Base-by-base conservation (phyloP, 2,888 invertebrate species). In the Andrena bucephala region DNA sequence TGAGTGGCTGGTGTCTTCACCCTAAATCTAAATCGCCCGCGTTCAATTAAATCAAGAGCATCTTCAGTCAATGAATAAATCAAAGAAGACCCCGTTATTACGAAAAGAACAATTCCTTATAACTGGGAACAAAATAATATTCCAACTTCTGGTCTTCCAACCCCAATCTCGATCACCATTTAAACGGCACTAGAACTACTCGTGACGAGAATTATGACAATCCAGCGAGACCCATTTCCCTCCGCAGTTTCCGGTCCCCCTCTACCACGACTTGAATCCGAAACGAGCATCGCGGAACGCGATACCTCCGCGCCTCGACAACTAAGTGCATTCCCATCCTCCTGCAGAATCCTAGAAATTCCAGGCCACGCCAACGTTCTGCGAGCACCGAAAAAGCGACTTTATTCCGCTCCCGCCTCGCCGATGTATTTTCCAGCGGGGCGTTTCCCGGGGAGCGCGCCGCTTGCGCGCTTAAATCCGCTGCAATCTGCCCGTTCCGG, bases 281-380 rank as follows among this genome's bases (percentile, higher is more conserved):
- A 73, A 66, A 63, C 52, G 66, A 27, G 66, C 52, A 27, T 33
- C 50, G 33, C 33, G 63, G 27, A 63, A 72, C 63, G 52, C 54
- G 66, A 66, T 54, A 66, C 59, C 59, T 54, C 63, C 42, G 63
- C 31, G 16, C 42, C 57, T 42, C 65, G 42, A 2, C 20, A 6
- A 20, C 16, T 24, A 66, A 54, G 33, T 52, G 52, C 72, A 52
- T 52, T 52, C 48, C 29, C 65, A 52, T n/a, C 50, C 52, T 33
- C 24, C 27, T 50, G n/a, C 24, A 52, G 65, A 63, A 73, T 66
- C 66, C 66, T 54, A 31, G 54, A 65, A 73, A 73, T 73, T 65
- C 54, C 66, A 66, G 16, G 16, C 52, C 29, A n/a, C 31, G 50
- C n/a, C 33, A 33, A 27, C 36, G 54, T 42, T 33, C 72, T 33